Base-by-base conservation (phyloP, 2,888 invertebrate genomes). In the Tenthredo notha region DNA sequence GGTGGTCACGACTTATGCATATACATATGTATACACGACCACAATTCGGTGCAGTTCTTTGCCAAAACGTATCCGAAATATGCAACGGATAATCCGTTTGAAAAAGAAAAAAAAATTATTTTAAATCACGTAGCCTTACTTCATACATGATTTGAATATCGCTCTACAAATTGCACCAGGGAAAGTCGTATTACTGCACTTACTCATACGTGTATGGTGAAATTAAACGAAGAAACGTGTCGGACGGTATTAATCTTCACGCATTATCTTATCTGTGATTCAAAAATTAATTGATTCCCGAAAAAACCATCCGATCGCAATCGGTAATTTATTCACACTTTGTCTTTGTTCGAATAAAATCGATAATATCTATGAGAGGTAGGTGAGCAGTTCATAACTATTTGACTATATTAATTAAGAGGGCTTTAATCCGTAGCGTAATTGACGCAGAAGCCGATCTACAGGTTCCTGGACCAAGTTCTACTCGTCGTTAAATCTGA, bases 191-290 rank as follows among this genome's bases (percentile, higher is more conserved):
- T 29, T 29, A 65, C 65, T 65, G 58, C 58, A 58, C 7, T 65
- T 65, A 65, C 65, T 65, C 70, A n/a, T 43, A 40, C 72, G 43
- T 74, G 72, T 25, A 43, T 43, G 1, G 21, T 9, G 43, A 9
- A 43, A 74, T 43, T 21, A 40, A 43, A 74, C 72, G 72, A 74
- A 33, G 67, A 33, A 29, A 74, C 72, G 72, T 43, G 72, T 47
- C 9, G 72, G 37, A 72, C 40, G 25, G 40, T 21, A 21, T 15
- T 70, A 70, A 70, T 37, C 67, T 29, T 33, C 10, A n/a, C 10
- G n/a, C 65, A 25, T 29, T 2, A 10, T 29, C 12, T 29, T 67
- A 47, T 47, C 15, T 9, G 5, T 3, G 33, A 25, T 15, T 18
- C 37, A 15, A 12, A 12, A 70, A 70, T 70, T 33, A 2, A n/a